These are phyloP conservation scores for Pipra filicauda DNA, from an alignment of 2,113 vertebrate species.

Conservation along the genomic window DNA sequence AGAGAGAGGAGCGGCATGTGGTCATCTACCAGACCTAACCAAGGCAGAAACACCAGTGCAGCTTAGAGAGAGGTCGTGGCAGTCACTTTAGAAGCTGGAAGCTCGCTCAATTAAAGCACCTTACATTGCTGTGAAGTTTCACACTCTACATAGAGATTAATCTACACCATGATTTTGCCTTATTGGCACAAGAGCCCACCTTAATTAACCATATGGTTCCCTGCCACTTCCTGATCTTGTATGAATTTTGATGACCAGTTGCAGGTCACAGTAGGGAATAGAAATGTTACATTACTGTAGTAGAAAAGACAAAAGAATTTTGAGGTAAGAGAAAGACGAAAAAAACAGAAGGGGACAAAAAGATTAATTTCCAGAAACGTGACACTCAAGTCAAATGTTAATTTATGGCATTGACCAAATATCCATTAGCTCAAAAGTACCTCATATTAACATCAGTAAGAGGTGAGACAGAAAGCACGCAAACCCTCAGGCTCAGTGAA, in stretches of 20 bases:
- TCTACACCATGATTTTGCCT: background rate
- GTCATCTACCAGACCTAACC: background rate
- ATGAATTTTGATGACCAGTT: background rate
- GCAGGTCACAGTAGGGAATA: background rate
- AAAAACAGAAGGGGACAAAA: background rate
- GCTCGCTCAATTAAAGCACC: constrained; percentile 40
- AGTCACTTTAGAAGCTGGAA: constrained; percentile 54
- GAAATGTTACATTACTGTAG: background rate
- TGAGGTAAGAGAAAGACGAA: background rate
- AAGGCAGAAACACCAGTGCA: background rate
- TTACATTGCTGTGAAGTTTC: constrained; percentile 27
- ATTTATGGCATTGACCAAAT: background rate
- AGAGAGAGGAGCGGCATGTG: background rate
- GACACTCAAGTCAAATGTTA: background rate
- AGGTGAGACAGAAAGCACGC: background rate
- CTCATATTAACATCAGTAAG: background rate
- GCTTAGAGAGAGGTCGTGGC: constrained; percentile 1
- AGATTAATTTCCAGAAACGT: background rate
- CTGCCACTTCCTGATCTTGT: background rate
- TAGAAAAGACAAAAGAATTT: background rate
- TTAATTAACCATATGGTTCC: background rate
- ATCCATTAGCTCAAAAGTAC: background rate
- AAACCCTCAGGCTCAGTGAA: background rate
- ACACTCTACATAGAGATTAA: background rate
- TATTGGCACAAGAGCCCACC: background rate